Percentiles rank a stretch among this genome's conserved stretches.
Conservation (phyloP, 2,113 vertebrate species). For the Lophochroa leadbeateri region DNA sequence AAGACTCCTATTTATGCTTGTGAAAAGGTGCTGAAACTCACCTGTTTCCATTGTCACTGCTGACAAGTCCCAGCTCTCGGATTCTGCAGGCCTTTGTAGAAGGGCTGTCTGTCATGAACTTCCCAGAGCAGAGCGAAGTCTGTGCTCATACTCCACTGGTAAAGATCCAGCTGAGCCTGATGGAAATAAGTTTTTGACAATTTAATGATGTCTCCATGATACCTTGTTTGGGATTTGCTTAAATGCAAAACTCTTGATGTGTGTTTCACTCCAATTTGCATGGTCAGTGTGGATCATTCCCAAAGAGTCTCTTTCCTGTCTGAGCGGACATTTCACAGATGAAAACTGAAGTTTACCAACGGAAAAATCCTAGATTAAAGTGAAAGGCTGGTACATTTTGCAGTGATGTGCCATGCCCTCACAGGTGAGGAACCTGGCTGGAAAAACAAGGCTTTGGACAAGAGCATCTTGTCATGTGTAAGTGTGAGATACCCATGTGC, state of each 20-base stretch:
- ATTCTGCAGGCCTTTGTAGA: background rate
- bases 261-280: conserved; percentile 49
- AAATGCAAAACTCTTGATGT: conserved; percentile 62
- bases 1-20: background rate
- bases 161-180: background rate
- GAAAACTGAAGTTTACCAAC: background rate
- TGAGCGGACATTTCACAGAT: background rate
- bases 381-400: background rate
- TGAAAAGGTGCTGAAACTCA: conserved; percentile 5
- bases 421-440: background rate
- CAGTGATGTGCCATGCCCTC: background rate
- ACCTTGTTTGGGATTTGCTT: conserved; percentile 44
- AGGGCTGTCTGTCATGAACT: background rate
- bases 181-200: background rate
- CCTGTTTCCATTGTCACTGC: conserved; percentile 56
- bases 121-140: background rate
- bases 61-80: background rate
- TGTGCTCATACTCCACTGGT: conserved; percentile 5
- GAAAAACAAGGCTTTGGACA: background rate
- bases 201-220: background rate
- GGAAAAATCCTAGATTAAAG: background rate
- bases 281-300: background rate
- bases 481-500: background rate
- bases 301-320: background rate
- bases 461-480: background rate